Evolutionary conservation across 1,140 invertebrate species (phyloP), one percentile per base, ranked within the genome.

Genomic region (Phenacoccus solenopsis): DNA sequence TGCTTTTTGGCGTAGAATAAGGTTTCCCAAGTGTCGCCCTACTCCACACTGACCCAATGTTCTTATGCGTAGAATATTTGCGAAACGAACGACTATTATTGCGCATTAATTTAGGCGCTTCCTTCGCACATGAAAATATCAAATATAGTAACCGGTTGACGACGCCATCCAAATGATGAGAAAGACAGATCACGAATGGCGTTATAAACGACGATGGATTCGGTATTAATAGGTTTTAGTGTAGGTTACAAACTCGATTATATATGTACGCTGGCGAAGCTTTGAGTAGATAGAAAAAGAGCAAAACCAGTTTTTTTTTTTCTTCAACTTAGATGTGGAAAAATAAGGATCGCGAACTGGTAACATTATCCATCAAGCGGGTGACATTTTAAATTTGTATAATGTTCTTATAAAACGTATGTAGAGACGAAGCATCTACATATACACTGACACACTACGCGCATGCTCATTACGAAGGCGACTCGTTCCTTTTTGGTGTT

Each of bases 341-440:
- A 49, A 49, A 49, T 49, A 64, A 64, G 59, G 59, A 64, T 64
- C 59, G 59, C 59, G 59, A 64, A 64, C 59, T 27, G 25, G 59
- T 64, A 24, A 64, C 59, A 64, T 27, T 64, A 64, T 64, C 59
- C 21, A 64, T 64, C 59, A 64, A 64, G 25, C 25, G 2, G 59
- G 59, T 64, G 59, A 64, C 59, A 64, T 27, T 64, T 64, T 24
- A 64, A 64, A 64, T 64, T 64, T 64, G 59, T 64, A 64, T 64
- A 64, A 38, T 24, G 59, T 64, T 27, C 38, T 16, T n/a, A n/a
- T n/a, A n/a, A n/a, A n/a, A n/a, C n/a, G n/a, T n/a, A 16, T 16
- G 30, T 7, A 7, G 30, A 32, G 38, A 49, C 13, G 20, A 49
- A n/a, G 3, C 38, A 49, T 49, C 38, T n/a, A 13, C 13, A 13